Conservation (phyloP, 2,888 invertebrate species). For the Odontothrips loti region DNA sequence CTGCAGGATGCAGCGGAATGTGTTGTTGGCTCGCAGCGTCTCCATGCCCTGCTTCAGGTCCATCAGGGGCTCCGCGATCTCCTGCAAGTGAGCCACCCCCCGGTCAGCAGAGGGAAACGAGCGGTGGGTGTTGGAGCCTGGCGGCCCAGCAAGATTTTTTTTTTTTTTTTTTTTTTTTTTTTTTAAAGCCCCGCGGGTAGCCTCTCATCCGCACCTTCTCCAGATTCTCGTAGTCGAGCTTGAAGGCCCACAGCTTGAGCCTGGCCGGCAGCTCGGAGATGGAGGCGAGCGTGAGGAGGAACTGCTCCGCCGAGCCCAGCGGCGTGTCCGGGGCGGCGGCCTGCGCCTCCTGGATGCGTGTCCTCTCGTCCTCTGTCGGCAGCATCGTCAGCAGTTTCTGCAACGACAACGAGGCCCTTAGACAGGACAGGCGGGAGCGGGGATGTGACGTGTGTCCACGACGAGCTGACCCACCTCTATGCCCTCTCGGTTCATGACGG, state of each 20-base stretch:
- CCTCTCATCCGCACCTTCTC: conserved; percentile 78
- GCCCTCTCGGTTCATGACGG: conserved; percentile 95
- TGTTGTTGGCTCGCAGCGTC: conserved; percentile 82
- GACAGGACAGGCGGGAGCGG: too few species aligned
- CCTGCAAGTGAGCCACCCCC: conserved; percentile 58
- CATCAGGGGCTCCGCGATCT: conserved; percentile 98
- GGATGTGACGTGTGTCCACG: neutral
- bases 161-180: too few species aligned
- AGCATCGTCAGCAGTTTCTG: conserved; percentile 94
- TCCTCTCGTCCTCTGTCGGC: conserved; percentile 92
- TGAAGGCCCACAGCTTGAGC: conserved; percentile 96
- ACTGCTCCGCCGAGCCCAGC: conserved; percentile 95
- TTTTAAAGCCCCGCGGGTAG: too few species aligned
- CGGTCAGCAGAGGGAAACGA: neutral
- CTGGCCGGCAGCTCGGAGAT: conserved; percentile 92
- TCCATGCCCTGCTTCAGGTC: conserved; percentile 97
- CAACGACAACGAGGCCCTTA: conserved; percentile 37
- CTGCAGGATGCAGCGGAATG: conserved; percentile 91
- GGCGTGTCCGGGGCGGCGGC: conserved; percentile 85
- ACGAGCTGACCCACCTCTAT: conserved; percentile 64
- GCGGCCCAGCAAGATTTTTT: neutral
- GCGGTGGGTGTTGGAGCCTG: neutral
- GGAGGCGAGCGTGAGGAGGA: conserved; percentile 91
- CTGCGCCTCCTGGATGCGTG: conserved; percentile 95
- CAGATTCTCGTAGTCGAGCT: conserved; percentile 94